These are phyloP conservation scores for Leptinotarsa tumamoca DNA, from an alignment of 2,888 invertebrate genomes.

Conservation along the genomic window DNA sequence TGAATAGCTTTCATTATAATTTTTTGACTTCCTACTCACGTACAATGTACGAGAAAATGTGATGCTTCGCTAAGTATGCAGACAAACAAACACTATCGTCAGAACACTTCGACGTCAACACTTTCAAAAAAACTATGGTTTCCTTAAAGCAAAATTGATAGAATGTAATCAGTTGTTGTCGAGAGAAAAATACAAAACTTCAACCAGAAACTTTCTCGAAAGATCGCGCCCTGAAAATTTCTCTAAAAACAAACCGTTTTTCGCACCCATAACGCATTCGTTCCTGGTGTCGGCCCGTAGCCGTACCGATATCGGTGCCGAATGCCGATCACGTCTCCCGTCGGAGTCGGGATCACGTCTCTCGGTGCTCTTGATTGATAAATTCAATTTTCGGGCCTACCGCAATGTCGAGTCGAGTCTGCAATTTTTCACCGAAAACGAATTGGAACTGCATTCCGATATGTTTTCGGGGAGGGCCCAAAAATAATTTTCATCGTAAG, in stretches of 20 bases:
- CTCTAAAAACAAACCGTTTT: too few relatives aligned
- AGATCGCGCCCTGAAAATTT: not conserved
- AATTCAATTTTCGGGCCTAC: slow-evolving; percentile 56
- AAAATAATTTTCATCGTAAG: slow-evolving; percentile 15
- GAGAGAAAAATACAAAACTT: too few relatives aligned
- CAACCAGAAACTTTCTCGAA: not conserved
- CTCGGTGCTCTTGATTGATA: slow-evolving; percentile 52
- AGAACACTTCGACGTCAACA: too few relatives aligned
- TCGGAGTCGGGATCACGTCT: slow-evolving; percentile 46
- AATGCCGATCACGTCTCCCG: slow-evolving; percentile 52
- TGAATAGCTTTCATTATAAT: too few relatives aligned
- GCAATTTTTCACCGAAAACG: slow-evolving; percentile 37
- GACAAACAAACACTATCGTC: too few relatives aligned
- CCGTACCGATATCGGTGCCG: slow-evolving; percentile 23
- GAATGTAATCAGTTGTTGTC: too few relatives aligned
- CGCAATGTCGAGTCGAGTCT: slow-evolving; percentile 52
- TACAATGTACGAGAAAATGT: too few relatives aligned
- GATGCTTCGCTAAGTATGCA: too few relatives aligned
- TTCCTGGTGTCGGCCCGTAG: slow-evolving; percentile 18
- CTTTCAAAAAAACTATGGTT: too few relatives aligned
- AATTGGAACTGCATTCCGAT: slow-evolving; percentile 34
- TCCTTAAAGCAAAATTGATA: too few relatives aligned
- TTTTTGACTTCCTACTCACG: too few relatives aligned
- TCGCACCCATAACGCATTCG: not conserved
- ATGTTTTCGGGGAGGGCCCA: slow-evolving; percentile 13